Evolutionary conservation across 2,113 vertebrate species (phyloP).

Genomic region (Aplodontia rufa): DNA sequence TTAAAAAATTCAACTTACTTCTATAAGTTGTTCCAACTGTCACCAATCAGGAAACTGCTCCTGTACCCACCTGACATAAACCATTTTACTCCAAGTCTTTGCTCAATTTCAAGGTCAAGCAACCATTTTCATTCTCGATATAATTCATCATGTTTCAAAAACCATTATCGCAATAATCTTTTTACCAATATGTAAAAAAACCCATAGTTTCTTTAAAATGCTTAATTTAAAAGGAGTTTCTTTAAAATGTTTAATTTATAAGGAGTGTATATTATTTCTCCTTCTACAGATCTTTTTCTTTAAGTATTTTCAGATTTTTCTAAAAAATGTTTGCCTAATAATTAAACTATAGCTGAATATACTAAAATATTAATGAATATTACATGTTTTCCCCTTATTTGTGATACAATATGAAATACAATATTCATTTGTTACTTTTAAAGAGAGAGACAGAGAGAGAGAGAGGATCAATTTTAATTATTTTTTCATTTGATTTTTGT

Average conservation of each 20-base stretch:
- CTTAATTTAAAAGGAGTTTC: slow-evolving; percentile 24
- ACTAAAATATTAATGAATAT: not conserved
- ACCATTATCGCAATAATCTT: not conserved
- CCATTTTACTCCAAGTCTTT: slow-evolving; percentile 25
- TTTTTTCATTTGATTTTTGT: no score
- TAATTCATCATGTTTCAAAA: slow-evolving; percentile 36
- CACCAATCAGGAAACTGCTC: slow-evolving; percentile 12
- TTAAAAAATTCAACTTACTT: slow-evolving; percentile 35
- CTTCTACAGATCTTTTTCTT: not conserved
- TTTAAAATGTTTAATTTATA: slow-evolving; percentile 45
- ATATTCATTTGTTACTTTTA: not conserved
- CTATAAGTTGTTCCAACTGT: slow-evolving; percentile 36
- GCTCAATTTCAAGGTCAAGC: slow-evolving; percentile 28
- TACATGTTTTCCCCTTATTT: not conserved
- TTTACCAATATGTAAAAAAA: not conserved
- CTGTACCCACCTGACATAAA: not conserved
- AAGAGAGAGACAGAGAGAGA: no score
- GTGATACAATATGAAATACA: not conserved
- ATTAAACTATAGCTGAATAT: not conserved
- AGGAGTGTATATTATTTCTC: not conserved
- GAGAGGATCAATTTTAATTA: no score
- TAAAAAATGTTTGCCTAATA: not conserved
- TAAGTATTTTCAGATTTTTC: slow-evolving; percentile 18
- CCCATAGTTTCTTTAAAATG: slow-evolving; percentile 1
- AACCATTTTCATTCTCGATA: not conserved